Conservation (phyloP, 2,888 invertebrate species). For the Macrosiphum euphorbiae region DNA sequence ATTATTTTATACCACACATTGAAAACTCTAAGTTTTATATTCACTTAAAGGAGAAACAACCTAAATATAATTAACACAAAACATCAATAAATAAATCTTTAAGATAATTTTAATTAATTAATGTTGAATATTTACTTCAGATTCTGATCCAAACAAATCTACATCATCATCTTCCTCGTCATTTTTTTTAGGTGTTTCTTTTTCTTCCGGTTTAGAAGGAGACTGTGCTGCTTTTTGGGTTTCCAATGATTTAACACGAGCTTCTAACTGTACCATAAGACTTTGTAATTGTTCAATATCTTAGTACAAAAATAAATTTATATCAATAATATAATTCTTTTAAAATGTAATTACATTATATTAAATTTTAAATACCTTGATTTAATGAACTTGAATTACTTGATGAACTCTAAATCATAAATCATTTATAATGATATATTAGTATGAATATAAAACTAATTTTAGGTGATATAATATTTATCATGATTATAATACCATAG, state of each 20-base stretch:
- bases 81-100: not conserved
- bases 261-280: constrained; percentile 72
- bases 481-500: not conserved
- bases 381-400: constrained; percentile 21
- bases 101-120: not conserved
- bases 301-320: constrained; percentile 62
- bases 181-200: constrained; percentile 65
- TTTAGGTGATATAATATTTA: not conserved
- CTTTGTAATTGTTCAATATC: constrained; percentile 72
- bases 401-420: constrained; percentile 41
- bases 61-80: too few species aligned
- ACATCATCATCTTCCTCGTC: constrained; percentile 82
- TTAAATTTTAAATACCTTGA: constrained; percentile 32
- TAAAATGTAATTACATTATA: constrained; percentile 49
- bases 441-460: not conserved
- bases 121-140: constrained; percentile 73
- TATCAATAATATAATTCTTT: constrained; percentile 37
- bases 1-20: not conserved
- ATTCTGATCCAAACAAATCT: constrained; percentile 86
- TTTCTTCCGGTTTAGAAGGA: constrained; percentile 36
- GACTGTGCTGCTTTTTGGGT: constrained; percentile 37
- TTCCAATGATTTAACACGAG: constrained; percentile 65
- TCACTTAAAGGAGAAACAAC: not conserved
- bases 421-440: not conserved
- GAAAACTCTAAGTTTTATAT: not conserved